Base-by-base conservation (phyloP, 1,140 invertebrate genomes). In the Orchesella cincta region DNA sequence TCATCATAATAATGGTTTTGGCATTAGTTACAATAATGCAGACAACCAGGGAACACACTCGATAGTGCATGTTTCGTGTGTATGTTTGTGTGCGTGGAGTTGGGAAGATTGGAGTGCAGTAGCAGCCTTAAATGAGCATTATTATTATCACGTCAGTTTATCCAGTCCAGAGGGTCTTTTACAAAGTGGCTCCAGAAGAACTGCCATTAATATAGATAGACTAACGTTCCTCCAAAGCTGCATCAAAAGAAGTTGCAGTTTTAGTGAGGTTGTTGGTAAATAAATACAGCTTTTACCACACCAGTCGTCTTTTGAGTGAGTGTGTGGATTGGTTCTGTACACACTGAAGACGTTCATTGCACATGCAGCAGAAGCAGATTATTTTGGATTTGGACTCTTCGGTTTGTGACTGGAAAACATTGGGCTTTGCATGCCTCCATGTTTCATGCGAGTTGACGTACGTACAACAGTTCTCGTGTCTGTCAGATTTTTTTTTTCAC, bases 81-180 rank as follows among this genome's bases (percentile, higher is more conserved):
- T 5, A 5, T 46, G 39, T 12, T 57, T 57, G 52, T 57, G 52
- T 23, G 3, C 8, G 8, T 57, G 52, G n/a, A n/a, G n/a, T n/a
- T n/a, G n/a, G n/a, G n/a, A n/a, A n/a, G n/a, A n/a, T n/a, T n/a
- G n/a, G n/a, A 14, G 52, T 57, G 52, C 23, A 67, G 62, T 67
- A 67, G 62, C 62, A 57, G 23, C 52, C 52, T 14, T 8, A 46
- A 46, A n/a, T 3, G 23, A 57, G 52, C 29, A 67, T 31, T 67
- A 23, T 57, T 29, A 67, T 67, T 67, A 67, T 67, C 62, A 67
- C 31, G 62, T 67, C 62, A 67, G 62, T 8, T 57, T 57, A 31
- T 67, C 8, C 23, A 8, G 8, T 5, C 8, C 54, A 5, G n/a
- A n/a, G 26, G 23, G 3, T 57, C n/a, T 23, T 23, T 67, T 16